Conservation (phyloP, 2,797 vertebrate species). For the Enteromius mattozi region DNA sequence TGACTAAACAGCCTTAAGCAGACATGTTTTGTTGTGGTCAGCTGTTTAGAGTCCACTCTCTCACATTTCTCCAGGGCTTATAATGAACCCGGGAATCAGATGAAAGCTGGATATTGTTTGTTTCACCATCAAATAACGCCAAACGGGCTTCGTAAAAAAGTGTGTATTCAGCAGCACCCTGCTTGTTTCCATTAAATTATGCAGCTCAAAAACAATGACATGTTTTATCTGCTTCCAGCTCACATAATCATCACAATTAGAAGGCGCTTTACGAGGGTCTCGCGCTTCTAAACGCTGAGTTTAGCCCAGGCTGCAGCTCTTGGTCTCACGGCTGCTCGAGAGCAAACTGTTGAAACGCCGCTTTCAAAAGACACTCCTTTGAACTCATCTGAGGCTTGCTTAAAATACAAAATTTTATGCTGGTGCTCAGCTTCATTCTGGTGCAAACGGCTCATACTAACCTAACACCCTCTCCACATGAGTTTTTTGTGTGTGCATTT, state of each 20-base stretch:
- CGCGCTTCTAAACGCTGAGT: constrained; percentile 56
- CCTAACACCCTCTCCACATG: constrained; percentile 14
- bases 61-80: constrained; percentile 30
- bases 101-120: constrained; percentile 50
- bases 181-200: constrained; percentile 55
- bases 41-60: constrained; percentile 48
- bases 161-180: constrained; percentile 53
- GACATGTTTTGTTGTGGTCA: constrained; percentile 37
- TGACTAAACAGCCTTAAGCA: constrained; percentile 22
- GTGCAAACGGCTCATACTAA: constrained; percentile 51
- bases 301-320: constrained; percentile 56
- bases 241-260: constrained; percentile 66
- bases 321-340: constrained; percentile 43
- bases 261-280: constrained; percentile 61
- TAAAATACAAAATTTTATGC: constrained; percentile 60
- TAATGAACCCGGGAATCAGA: constrained; percentile 51
- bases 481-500: background rate
- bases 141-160: constrained; percentile 47
- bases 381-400: constrained; percentile 64
- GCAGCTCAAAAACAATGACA: constrained; percentile 51
- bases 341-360: constrained; percentile 56
- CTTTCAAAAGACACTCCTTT: constrained; percentile 56
- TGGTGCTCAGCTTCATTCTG: constrained; percentile 50
- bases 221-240: constrained; percentile 66
- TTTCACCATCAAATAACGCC: constrained; percentile 53